These are phyloP conservation scores for Podocnemis expansa DNA, from an alignment of 2,113 vertebrate genomes.

Conservation along the genomic window DNA sequence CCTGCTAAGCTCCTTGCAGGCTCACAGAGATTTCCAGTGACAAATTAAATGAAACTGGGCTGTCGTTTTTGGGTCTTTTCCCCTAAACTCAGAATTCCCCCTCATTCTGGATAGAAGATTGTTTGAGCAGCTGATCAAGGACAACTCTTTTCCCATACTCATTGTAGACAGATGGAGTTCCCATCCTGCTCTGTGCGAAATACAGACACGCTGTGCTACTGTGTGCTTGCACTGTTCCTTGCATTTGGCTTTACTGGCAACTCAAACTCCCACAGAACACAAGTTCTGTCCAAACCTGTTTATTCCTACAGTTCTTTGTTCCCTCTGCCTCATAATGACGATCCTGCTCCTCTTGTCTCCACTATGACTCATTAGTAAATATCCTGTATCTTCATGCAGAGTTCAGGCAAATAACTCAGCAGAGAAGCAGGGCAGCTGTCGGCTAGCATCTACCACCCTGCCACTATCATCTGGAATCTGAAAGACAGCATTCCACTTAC, in stretches of 20 bases:
- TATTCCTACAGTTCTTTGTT: not conserved
- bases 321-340: not conserved
- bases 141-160: not conserved
- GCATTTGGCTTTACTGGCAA: not conserved
- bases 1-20: not conserved
- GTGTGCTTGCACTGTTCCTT: not conserved
- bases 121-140: not conserved
- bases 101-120: not conserved
- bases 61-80: not conserved
- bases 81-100: not conserved
- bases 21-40: not conserved
- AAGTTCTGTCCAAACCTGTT: not conserved
- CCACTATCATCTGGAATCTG: not conserved
- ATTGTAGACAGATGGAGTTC: not conserved
- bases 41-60: not conserved
- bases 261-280: not conserved
- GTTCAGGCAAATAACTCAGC: not conserved
- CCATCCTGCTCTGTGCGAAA: not conserved
- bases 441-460: not conserved
- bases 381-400: fast-evolving
- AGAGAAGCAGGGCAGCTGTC: not conserved
- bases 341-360: not conserved
- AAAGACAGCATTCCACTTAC: not conserved
- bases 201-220: not conserved
- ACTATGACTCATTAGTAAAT: not conserved